Evolutionary conservation across 2,113 vertebrate species (phyloP).

Genomic region (Antechinus flavipes): DNA sequence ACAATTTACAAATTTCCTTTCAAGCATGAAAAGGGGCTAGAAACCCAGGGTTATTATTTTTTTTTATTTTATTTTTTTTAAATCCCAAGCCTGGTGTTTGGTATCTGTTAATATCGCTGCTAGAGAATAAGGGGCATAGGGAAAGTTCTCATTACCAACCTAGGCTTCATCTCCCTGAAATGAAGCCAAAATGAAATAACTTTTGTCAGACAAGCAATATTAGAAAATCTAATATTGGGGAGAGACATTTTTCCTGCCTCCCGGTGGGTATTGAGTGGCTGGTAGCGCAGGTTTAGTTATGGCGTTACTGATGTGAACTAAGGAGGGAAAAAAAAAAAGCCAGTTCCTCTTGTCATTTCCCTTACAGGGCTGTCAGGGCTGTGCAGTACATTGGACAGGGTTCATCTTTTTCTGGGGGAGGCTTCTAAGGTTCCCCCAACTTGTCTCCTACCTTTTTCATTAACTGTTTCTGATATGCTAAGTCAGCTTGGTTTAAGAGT

Average conservation of each 20-base stretch:
- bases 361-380: not conserved
- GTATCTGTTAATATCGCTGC: slow-evolving; percentile 76
- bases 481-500: not conserved
- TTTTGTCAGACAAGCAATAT: slow-evolving; percentile 76
- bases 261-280: slow-evolving; percentile 37
- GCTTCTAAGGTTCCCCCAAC: not conserved
- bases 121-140: slow-evolving; percentile 63
- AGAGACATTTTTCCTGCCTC: slow-evolving; percentile 67
- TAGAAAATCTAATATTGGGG: slow-evolving; percentile 75
- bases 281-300: slow-evolving; percentile 50
- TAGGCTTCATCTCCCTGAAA: slow-evolving; percentile 73
- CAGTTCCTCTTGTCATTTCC: not conserved
- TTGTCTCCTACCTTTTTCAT: slow-evolving; percentile 10
- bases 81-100: slow-evolving; percentile 75
- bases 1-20: slow-evolving; percentile 86
- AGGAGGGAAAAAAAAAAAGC: not conserved
- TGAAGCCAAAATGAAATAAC: slow-evolving; percentile 72
- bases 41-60: slow-evolving; percentile 75
- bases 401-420: not conserved
- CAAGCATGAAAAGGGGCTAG: slow-evolving; percentile 78
- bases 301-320: slow-evolving; percentile 21
- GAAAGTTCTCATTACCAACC: slow-evolving; percentile 73
- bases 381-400: not conserved
- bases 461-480: not conserved
- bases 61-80: slow-evolving; percentile 56